Percentiles rank a stretch among this genome's conserved stretches.
Evolutionary conservation across 2,888 invertebrate species (phyloP).

Genomic region (Acheta domesticus): DNA sequence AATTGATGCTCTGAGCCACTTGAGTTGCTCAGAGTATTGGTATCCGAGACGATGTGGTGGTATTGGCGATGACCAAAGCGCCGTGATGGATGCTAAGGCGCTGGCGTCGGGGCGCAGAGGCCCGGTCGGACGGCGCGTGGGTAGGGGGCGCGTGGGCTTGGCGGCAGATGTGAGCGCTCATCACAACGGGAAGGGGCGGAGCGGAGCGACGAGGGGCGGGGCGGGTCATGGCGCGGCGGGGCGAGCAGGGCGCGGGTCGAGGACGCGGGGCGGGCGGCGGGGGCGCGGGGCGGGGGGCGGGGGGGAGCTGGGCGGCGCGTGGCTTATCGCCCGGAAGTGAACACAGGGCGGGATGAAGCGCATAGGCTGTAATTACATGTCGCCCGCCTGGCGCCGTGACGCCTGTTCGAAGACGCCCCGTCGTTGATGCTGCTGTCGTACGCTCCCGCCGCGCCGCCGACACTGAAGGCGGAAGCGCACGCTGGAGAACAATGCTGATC

Average conservation of each 20-base stretch:
- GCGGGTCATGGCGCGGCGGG: not conserved
- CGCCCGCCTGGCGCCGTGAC: not conserved
- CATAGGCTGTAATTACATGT: conserved; percentile 8
- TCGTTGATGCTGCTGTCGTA: too few relatives aligned
- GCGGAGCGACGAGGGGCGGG: not conserved
- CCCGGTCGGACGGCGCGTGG: too few relatives aligned
- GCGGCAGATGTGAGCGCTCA: not conserved
- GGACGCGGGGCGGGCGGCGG: not conserved
- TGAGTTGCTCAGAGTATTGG: too few relatives aligned
- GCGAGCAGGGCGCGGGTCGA: not conserved
- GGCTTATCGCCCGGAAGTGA: not conserved
- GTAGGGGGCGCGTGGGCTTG: too few relatives aligned
- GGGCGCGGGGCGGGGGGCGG: not conserved
- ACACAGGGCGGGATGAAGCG: not conserved
- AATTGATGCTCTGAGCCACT: too few relatives aligned
- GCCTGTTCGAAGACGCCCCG: too few relatives aligned
- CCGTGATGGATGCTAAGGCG: too few relatives aligned
- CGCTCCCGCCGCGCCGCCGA: not conserved
- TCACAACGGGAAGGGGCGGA: not conserved
- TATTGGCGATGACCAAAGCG: too few relatives aligned
- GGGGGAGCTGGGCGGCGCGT: not conserved
- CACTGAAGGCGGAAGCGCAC: not conserved
- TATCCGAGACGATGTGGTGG: too few relatives aligned
- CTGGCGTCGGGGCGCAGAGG: too few relatives aligned
- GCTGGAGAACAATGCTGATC: not conserved